Percentiles rank a stretch among this genome's conserved stretches.
Conservation (phyloP, 2,797 vertebrate species). For the Apogon talboti region DNA sequence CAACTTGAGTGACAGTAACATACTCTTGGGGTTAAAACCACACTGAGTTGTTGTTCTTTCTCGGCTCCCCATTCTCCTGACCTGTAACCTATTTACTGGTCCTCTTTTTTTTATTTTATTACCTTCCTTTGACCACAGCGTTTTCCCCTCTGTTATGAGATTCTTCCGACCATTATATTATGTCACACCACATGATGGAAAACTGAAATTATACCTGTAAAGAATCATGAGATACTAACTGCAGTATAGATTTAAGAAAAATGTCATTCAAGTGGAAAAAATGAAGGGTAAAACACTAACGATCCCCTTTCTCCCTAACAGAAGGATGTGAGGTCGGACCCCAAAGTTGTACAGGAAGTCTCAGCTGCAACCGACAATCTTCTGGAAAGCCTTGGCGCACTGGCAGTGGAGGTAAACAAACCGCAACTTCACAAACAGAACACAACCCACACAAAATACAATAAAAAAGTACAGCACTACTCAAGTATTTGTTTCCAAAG, state of each 20-base stretch:
- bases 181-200: not conserved
- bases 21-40: constrained; percentile 22
- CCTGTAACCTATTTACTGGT: constrained; percentile 30
- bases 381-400: constrained; percentile 85
- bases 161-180: not conserved
- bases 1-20: constrained; percentile 39
- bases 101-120: not conserved
- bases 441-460: not conserved
- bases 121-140: not conserved
- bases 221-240: not conserved
- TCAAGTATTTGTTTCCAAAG: constrained; percentile 62
- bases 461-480: not conserved
- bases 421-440: not conserved
- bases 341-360: constrained; percentile 85
- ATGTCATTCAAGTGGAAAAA: not conserved
- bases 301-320: constrained; percentile 70
- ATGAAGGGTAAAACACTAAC: not conserved
- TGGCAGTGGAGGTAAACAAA: constrained; percentile 90
- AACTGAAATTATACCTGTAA: not conserved
- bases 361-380: constrained; percentile 87
- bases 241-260: too few relatives aligned
- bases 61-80: constrained; percentile 7
- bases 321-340: constrained; percentile 86
- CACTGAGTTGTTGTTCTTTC: constrained; percentile 46
- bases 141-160: not conserved